phyloP scores from a whole-genome alignment of 2,888 invertebrate genomes.

The Ophion costatus region DNA sequence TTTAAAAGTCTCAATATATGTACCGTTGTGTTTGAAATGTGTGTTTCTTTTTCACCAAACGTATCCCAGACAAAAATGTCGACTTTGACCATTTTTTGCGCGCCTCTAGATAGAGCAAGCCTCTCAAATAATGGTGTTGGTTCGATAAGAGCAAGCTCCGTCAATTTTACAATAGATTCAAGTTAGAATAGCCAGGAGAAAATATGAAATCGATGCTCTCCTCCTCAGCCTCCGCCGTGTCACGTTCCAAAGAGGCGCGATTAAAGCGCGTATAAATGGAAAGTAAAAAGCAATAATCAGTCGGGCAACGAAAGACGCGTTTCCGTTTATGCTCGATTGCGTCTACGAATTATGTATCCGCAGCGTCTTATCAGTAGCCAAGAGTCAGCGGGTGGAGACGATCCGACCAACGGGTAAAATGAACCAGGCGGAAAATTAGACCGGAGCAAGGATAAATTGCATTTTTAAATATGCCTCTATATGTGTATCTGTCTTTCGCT shows the following conservation, averaged over 20 bases:
- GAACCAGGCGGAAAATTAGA: slow-evolving; percentile 21
- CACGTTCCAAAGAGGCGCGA: slow-evolving; percentile 49
- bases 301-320: slow-evolving; percentile 50
- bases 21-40: too few species aligned
- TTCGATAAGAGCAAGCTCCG: neutral
- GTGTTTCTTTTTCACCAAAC: too few species aligned
- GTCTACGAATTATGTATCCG: slow-evolving; percentile 65
- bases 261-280: slow-evolving; percentile 2
- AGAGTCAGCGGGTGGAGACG: slow-evolving; percentile 18
- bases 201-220: neutral
- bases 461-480: too few species aligned
- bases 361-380: slow-evolving; percentile 55
- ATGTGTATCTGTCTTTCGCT: too few species aligned
- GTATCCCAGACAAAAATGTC: too few species aligned
- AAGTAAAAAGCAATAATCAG: slow-evolving; percentile 46
- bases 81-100: too few species aligned
- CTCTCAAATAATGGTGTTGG: too few species aligned
- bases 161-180: neutral
- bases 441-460: slow-evolving; percentile 1
- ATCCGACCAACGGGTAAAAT: slow-evolving; percentile 17
- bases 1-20: too few species aligned
- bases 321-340: slow-evolving; percentile 64
- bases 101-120: too few species aligned
- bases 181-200: neutral
- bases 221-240: neutral